Evolutionary conservation across 1,140 invertebrate species (phyloP), one percentile per base, ranked within the genome.

Genomic region (Euschistus heros): DNA sequence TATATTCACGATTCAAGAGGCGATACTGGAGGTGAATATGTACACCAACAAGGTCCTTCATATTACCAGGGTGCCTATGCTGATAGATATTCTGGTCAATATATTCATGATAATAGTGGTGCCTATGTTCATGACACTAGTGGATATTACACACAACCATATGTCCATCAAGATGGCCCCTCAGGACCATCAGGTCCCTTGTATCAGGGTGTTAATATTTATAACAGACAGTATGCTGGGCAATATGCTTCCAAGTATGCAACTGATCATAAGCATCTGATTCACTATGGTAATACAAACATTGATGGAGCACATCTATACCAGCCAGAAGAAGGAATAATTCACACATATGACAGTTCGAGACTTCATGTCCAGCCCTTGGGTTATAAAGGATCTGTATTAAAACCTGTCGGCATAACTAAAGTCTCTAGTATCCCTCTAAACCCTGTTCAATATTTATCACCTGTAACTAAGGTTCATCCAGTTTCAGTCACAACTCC

Each of bases 21-120:
- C 42, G 61, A 73, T 60, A 71, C 73, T 67, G 72, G 73, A 24
- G 76, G 75, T 62, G 68, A 72, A 22, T 76, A 75, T 63, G 66
- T 71, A 30, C 66, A 69, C 26, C 70, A 71, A 47, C 5, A 26
- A 30, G 26, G 18, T 26, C 13, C n/a, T 18, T 22, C 52, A 24
- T 62, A 18, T 26, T 33, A 24, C 17, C 54, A n/a, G 59, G 54
- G 61, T 15, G 30, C 42, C 10, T 63, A 62, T 67, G 63, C 30
- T 13, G 27, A 10, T 22, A 37, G 52, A n/a, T 60, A 47, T 20
- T 4, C 59, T 24, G 69, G 64, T 42, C 47, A 59, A 2, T 66
- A 65, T 37, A 26, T 64, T 10, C 30, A 64, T n/a, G 50, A 65
- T 18, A 63, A 27, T 27, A 66, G 47, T 52, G 71, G 68, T 26